These are phyloP conservation scores for Linyphia triangularis DNA, from an alignment of 2,888 invertebrate genomes.

Conservation along the genomic window DNA sequence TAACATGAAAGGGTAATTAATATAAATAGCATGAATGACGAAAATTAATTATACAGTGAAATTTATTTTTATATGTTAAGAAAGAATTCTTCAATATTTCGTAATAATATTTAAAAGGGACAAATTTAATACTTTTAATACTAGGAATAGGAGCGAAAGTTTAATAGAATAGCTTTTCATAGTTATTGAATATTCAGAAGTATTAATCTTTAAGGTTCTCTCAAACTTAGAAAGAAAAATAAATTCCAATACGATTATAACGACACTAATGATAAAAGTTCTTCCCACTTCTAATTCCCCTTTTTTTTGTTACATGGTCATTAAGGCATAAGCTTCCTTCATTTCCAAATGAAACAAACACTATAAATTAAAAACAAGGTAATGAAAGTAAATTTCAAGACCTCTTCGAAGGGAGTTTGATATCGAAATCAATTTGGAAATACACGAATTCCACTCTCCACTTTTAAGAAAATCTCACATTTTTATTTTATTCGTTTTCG, in stretches of 20 bases:
- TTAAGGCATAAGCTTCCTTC: neutral
- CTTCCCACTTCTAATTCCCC: neutral
- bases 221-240: neutral
- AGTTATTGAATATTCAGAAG: neutral
- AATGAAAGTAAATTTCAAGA: neutral
- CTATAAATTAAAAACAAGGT: slow-evolving; percentile 1
- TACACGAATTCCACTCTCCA: neutral
- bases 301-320: neutral
- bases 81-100: neutral
- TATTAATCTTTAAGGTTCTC: neutral
- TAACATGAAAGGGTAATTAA: no score
- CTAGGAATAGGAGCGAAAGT: neutral
- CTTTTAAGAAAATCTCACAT: slow-evolving; percentile 15
- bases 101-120: neutral
- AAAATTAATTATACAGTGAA: no score
- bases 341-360: neutral
- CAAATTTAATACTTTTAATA: neutral
- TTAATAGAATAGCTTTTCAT: no score
- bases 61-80: neutral
- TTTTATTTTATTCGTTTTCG: slow-evolving; percentile 23
- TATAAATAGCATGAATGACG: no score
- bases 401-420: neutral
- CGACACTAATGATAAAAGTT: neutral
- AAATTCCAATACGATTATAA: neutral
- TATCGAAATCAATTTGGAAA: neutral